Conservation (phyloP, 2,888 invertebrate species). For the Folsomia manolachei region DNA sequence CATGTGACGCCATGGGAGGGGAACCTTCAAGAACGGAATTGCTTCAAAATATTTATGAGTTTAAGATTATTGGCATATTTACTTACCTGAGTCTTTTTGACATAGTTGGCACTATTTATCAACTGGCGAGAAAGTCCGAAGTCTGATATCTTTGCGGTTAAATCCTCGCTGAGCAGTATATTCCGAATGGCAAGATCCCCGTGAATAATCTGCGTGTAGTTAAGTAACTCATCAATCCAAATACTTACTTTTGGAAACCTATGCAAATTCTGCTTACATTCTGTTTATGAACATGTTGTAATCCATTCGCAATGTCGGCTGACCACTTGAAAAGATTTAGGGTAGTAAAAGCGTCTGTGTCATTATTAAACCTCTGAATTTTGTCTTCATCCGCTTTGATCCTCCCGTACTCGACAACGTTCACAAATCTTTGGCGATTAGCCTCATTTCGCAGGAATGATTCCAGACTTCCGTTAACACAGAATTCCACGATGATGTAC, state of each 20-base stretch:
- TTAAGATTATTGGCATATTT: not conserved
- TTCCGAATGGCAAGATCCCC: not conserved
- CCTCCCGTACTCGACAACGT: not conserved
- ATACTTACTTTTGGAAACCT: not conserved
- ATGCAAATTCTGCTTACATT: not conserved
- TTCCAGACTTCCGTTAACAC: not conserved
- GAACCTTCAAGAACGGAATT: not conserved
- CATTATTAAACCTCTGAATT: not conserved
- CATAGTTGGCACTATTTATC: not conserved
- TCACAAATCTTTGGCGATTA: not conserved
- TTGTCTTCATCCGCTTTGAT: not conserved
- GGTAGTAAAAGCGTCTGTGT: not conserved
- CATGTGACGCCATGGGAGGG: constrained; percentile 6
- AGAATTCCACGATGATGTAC: constrained; percentile 1
- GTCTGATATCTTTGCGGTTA: not conserved
- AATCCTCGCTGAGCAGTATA: not conserved
- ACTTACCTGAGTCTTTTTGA: not conserved
- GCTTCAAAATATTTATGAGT: not conserved
- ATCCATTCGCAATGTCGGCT: not conserved
- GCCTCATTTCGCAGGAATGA: not conserved
- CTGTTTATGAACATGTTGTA: not conserved
- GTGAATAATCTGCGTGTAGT: not conserved
- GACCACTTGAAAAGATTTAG: not conserved
- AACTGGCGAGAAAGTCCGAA: constrained; percentile 2
- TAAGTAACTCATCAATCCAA: not conserved